A percentile compares a stretch with the other conserved stretches of the same genome.
phyloP scores from a whole-genome alignment of 1,140 invertebrate genomes.

The Drosophila mauritiana region DNA sequence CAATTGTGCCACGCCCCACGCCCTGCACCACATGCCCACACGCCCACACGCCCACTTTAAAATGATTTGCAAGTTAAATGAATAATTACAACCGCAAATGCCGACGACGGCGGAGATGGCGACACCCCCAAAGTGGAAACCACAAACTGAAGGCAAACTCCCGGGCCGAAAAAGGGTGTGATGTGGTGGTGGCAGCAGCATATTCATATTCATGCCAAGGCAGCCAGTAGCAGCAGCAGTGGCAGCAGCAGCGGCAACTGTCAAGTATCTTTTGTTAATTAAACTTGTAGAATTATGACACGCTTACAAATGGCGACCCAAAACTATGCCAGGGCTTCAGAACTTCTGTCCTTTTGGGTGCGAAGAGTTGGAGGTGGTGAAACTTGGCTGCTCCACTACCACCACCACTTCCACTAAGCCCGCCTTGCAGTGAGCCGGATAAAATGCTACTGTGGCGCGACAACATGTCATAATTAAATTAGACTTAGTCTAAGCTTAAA shows the following conservation, averaged over 20 bases:
- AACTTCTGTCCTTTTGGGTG: constrained; percentile 19
- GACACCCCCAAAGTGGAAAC: constrained; percentile 21
- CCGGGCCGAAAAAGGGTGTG: constrained; percentile 2
- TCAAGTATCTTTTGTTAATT: constrained; percentile 83
- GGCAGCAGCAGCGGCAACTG: constrained; percentile 55
- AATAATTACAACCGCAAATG: constrained; percentile 79
- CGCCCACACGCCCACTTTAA: constrained; percentile 50
- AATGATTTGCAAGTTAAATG: constrained; percentile 82
- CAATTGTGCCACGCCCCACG: constrained; percentile 62
- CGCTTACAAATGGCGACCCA: constrained; percentile 60
- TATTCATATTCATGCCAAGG: constrained; percentile 67
- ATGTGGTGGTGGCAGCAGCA: constrained; percentile 17
- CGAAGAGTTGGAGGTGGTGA: neutral
- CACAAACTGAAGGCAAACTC: constrained; percentile 39
- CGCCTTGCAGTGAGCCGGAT: constrained; percentile 40
- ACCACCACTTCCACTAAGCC: constrained; percentile 22
- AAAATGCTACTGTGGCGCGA: constrained; percentile 53
- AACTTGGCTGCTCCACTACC: neutral
- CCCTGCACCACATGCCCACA: constrained; percentile 20
- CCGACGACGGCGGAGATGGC: constrained; percentile 20
- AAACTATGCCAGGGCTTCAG: constrained; percentile 65
- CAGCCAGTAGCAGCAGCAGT: constrained; percentile 33
- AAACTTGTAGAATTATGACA: constrained; percentile 83
- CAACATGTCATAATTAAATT: constrained; percentile 83
- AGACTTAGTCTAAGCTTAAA: constrained; percentile 79